phyloP scores from a whole-genome alignment of 2,888 invertebrate species.

The Barypeithes pellucidus region DNA sequence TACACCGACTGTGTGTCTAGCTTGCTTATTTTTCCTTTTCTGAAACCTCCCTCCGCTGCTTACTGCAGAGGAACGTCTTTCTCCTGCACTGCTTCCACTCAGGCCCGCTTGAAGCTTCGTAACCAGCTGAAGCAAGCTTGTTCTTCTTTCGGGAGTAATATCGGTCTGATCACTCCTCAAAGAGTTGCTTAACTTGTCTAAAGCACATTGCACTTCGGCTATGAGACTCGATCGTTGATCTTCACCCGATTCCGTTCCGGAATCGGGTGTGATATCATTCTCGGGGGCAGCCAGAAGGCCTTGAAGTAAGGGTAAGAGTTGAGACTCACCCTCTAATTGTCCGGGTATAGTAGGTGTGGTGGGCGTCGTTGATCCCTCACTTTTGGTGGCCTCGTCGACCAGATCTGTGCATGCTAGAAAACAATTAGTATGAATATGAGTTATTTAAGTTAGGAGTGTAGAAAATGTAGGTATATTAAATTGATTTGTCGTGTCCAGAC shows the following conservation, averaged over 20 bases:
- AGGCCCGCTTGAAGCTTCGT: conserved; percentile 78
- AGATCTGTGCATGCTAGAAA: conserved; percentile 72
- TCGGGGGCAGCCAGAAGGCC: conserved; percentile 75
- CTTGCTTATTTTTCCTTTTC: conserved; percentile 76
- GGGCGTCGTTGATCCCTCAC: conserved; percentile 58
- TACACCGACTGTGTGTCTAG: conserved; percentile 88
- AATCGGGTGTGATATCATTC: conserved; percentile 73
- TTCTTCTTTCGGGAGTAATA: conserved; percentile 80
- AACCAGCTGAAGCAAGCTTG: conserved; percentile 83
- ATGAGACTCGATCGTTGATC: conserved; percentile 76
- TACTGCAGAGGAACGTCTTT: conserved; percentile 53
- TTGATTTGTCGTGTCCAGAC: neutral
- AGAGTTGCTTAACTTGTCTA: conserved; percentile 67
- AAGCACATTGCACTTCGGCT: conserved; percentile 71
- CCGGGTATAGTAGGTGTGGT: conserved; percentile 59
- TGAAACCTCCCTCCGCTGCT: conserved; percentile 69
- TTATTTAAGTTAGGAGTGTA: conserved; percentile 1
- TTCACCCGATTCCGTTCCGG: conserved; percentile 81
- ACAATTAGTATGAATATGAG: conserved; percentile 22
- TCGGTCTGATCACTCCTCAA: conserved; percentile 69
- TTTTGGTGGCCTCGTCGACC: conserved; percentile 72
- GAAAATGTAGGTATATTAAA: conserved; percentile 2
- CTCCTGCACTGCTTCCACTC: conserved; percentile 38
- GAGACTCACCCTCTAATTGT: conserved; percentile 82
- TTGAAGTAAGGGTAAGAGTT: conserved; percentile 80